Evolutionary conservation across 2,888 invertebrate genomes (phyloP).

Genomic region (Halictus quadricinctus): DNA sequence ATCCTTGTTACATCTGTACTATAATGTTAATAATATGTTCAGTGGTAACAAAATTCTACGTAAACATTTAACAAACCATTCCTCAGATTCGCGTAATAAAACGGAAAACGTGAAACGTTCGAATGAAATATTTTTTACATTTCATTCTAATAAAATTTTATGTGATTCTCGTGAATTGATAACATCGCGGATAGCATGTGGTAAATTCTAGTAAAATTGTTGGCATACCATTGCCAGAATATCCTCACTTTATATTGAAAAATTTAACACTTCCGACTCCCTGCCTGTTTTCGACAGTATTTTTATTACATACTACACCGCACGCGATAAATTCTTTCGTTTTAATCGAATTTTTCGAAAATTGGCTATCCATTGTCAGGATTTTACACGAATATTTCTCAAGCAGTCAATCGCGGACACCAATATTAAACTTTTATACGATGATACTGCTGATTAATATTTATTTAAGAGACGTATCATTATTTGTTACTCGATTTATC

Average conservation of each 20-base stretch:
- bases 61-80: too few species aligned
- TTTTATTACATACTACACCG: slow-evolving; percentile 29
- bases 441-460: not conserved
- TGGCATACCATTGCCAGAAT: slow-evolving; percentile 1
- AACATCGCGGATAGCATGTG: not conserved
- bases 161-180: not conserved
- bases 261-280: not conserved
- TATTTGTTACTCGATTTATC: too few species aligned
- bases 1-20: too few species aligned
- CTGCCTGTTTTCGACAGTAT: not conserved
- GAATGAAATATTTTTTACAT: not conserved
- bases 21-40: too few species aligned
- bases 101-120: not conserved
- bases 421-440: not conserved
- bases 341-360: slow-evolving; percentile 37
- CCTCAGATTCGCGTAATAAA: not conserved
- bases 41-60: too few species aligned
- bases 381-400: slow-evolving; percentile 14
- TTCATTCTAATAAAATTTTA: not conserved
- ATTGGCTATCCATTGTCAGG: not conserved
- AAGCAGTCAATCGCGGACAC: not conserved
- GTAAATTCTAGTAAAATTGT: slow-evolving; percentile 12
- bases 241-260: slow-evolving; percentile 18
- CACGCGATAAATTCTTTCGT: slow-evolving; percentile 44
- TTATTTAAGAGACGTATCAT: too few species aligned